Conservation (phyloP, 2,888 invertebrate genomes). For the Ophonus ardosiacus region DNA sequence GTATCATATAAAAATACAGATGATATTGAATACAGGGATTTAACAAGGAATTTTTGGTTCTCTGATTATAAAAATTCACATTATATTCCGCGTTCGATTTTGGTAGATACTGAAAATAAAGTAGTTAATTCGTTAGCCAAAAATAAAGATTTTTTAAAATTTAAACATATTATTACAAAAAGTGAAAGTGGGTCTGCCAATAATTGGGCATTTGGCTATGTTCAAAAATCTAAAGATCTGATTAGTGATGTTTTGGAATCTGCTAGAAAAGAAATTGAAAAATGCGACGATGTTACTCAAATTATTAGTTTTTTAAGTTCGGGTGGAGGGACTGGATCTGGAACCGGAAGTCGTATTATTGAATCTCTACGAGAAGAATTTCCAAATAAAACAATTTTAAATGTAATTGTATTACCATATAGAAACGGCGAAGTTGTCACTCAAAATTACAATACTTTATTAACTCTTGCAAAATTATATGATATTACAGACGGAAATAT, state of each 20-base stretch:
- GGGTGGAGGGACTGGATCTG: constrained; percentile 79
- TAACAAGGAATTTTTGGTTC: constrained; percentile 76
- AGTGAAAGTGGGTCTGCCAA: constrained; percentile 77
- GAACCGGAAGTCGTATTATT: constrained; percentile 76
- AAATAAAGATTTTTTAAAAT: constrained; percentile 73
- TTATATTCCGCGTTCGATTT: constrained; percentile 74
- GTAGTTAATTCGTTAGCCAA: constrained; percentile 72
- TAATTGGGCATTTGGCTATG: constrained; percentile 78
- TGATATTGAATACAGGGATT: constrained; percentile 72
- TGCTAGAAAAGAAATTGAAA: constrained; percentile 75
- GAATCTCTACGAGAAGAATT: constrained; percentile 75
- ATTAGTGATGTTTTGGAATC: constrained; percentile 72
- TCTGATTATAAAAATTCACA: constrained; percentile 71
- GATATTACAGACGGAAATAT: constrained; percentile 74
- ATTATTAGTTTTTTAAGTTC: constrained; percentile 76
- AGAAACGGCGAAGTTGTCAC: constrained; percentile 76
- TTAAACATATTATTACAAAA: constrained; percentile 74
- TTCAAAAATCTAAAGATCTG: constrained; percentile 73
- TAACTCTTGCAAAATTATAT: constrained; percentile 76
- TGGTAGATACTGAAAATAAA: constrained; percentile 78
- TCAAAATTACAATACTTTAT: constrained; percentile 77
- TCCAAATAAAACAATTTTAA: constrained; percentile 75
- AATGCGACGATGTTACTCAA: constrained; percentile 74
- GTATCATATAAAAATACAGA: constrained; percentile 69
- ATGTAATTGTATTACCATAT: constrained; percentile 76